Evolutionary conservation across 2,888 invertebrate genomes (phyloP).

Genomic region (Strigamia transsilvanica): DNA sequence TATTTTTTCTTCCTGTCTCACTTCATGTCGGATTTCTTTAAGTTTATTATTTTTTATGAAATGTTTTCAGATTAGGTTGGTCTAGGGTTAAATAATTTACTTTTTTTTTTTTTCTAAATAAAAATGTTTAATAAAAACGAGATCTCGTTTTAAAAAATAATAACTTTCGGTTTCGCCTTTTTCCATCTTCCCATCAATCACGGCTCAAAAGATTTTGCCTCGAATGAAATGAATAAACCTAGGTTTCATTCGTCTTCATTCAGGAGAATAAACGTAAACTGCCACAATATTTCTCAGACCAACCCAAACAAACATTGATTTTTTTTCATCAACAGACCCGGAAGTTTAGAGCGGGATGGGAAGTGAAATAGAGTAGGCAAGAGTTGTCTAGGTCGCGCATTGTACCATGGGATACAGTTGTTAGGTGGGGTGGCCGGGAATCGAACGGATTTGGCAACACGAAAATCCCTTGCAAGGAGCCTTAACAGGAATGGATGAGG

Average conservation of each 20-base stretch:
- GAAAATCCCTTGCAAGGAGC: slow-evolving; percentile 2
- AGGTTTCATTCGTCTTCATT: slow-evolving; percentile 6
- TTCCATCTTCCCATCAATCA: not conserved
- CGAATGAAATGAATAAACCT: slow-evolving; percentile 10
- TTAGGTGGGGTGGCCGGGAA: not conserved
- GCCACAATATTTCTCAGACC: not conserved
- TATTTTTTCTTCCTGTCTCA: slow-evolving; percentile 2
- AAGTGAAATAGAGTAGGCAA: not conserved
- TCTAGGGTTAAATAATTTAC: not conserved
- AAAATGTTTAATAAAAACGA: not conserved
- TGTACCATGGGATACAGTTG: slow-evolving; percentile 10
- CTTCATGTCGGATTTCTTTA: not conserved
- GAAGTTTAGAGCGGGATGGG: not conserved
- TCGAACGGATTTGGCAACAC: slow-evolving; percentile 6
- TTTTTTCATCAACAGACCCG: not conserved
- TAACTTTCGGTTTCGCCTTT: not conserved
- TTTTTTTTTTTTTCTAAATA: not conserved
- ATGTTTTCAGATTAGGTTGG: not conserved
- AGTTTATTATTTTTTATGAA: not conserved
- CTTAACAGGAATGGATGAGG: slow-evolving; percentile 2
- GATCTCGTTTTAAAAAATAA: not conserved
- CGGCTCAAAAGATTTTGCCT: not conserved
- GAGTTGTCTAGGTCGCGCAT: not conserved
- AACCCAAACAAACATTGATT: slow-evolving; percentile 30
- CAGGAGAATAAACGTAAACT: not conserved